These are phyloP conservation scores for Phalacrocorax brasilianus DNA, from an alignment of 2,113 vertebrate genomes.

Conservation along the genomic window DNA sequence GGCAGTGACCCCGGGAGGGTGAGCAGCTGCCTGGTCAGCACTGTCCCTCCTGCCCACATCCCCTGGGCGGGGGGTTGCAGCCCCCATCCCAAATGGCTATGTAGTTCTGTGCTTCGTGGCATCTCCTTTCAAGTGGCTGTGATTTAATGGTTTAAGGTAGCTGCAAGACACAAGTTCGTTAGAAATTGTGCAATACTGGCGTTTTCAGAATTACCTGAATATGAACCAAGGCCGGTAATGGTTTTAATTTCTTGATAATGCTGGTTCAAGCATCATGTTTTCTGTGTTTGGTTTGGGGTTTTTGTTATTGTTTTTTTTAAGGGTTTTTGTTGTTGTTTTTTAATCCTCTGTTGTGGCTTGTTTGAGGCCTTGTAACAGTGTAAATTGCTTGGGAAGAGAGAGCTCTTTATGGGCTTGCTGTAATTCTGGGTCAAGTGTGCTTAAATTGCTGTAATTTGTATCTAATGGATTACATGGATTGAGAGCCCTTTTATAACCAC, in stretches of 20 bases:
- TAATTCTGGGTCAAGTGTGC: conserved; percentile 37
- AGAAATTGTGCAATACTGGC: background rate
- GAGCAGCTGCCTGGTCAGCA: rapidly evolving
- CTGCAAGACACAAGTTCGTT: background rate
- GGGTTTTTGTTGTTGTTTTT: background rate
- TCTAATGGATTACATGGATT: conserved; percentile 18
- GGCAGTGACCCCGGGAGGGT: rapidly evolving
- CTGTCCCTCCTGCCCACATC: background rate
- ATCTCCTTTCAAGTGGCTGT: background rate
- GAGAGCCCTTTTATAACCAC: background rate
- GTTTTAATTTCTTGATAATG: background rate
- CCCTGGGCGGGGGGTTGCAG: background rate
- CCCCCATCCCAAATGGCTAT: background rate
- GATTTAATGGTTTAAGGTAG: background rate
- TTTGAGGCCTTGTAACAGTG: background rate
- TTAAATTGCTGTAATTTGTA: conserved; percentile 44
- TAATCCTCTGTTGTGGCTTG: background rate
- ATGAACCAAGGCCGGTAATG: background rate
- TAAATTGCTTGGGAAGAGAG: background rate
- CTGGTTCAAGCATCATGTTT: background rate
- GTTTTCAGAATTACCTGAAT: background rate
- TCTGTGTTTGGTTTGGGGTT: background rate
- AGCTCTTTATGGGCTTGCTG: background rate
- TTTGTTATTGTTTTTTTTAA: background rate
- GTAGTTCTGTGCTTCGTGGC: background rate